phyloP scores from a whole-genome alignment of 2,797 vertebrate genomes.

The Otolemur crassicaudatus region DNA sequence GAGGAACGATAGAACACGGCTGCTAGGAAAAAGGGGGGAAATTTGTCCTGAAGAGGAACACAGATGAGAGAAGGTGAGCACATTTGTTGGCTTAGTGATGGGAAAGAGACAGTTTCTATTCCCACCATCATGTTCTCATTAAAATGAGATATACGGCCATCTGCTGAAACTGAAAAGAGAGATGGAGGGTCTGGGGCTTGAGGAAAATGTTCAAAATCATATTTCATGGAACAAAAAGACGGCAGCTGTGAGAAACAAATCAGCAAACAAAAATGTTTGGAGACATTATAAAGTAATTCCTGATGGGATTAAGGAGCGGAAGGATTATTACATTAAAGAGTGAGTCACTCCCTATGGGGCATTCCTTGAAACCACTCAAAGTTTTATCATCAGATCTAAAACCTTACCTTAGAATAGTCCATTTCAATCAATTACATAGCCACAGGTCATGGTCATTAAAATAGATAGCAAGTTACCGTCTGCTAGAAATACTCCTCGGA shows the following conservation, averaged over 20 bases:
- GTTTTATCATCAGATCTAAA: slow-evolving; percentile 3
- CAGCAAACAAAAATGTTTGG: background rate
- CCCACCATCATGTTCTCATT: background rate
- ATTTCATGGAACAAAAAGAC: background rate
- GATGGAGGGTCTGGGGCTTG: background rate
- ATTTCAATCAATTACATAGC: background rate
- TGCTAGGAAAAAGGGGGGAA: background rate
- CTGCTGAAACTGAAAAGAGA: background rate
- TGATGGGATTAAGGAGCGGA: background rate
- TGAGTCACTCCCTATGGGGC: background rate
- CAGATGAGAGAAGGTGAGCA: background rate
- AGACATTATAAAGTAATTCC: background rate
- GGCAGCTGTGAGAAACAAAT: background rate
- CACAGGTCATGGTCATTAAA: background rate
- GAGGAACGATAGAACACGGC: background rate
- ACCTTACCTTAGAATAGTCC: background rate
- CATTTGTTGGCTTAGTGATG: background rate
- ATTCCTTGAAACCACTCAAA: background rate
- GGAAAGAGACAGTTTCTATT: background rate
- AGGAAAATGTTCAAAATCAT: background rate
- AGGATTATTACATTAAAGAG: slow-evolving; percentile 24
- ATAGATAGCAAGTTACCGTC: background rate
- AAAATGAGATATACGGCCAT: background rate
- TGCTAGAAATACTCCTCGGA: background rate
- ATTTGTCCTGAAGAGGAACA: background rate